Conservation (phyloP, 2,797 vertebrate species). For the Garrulus glandarius region DNA sequence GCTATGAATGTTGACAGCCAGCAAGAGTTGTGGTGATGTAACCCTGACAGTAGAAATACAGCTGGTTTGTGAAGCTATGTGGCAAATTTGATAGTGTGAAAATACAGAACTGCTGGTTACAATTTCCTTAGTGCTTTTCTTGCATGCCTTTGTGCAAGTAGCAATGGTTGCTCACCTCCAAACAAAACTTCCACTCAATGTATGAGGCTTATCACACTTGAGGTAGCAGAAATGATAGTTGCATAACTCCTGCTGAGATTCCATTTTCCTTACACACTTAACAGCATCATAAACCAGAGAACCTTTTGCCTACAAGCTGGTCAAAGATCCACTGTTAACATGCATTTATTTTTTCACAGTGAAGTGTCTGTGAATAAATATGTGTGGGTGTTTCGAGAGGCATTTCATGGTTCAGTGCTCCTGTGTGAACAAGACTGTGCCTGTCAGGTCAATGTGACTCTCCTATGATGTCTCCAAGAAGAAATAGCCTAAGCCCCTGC, state of each 20-base stretch:
- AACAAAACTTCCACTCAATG: not conserved
- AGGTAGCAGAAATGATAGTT: not conserved
- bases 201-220: not conserved
- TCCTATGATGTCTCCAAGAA: not conserved
- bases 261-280: not conserved
- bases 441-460: not conserved
- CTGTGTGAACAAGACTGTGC: not conserved
- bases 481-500: not conserved
- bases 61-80: not conserved
- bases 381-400: not conserved
- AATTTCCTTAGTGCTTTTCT: not conserved
- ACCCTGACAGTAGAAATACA: not conserved
- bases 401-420: not conserved
- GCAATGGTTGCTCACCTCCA: not conserved
- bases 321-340: not conserved
- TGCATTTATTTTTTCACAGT: not conserved
- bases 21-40: not conserved
- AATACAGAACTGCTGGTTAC: not conserved
- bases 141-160: not conserved
- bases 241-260: not conserved
- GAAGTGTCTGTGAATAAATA: not conserved
- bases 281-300: not conserved
- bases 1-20: not conserved
- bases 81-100: fast-evolving
- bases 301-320: not conserved